Evolutionary conservation across 1,140 invertebrate genomes (phyloP), one percentile per base, ranked within the genome.

Genomic region (Aricia agestis): DNA sequence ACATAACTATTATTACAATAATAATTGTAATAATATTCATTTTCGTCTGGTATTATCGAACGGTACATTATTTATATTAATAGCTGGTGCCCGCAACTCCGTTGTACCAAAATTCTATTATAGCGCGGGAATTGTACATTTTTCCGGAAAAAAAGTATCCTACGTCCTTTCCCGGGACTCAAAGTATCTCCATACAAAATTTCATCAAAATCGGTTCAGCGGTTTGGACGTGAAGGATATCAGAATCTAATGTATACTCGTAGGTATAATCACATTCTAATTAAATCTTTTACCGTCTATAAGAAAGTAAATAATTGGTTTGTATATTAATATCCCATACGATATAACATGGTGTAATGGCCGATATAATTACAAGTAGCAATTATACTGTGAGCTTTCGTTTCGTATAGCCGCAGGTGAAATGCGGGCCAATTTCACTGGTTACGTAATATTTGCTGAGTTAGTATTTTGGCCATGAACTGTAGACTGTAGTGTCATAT

Each of bases 301-400:
- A 13, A 52, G 45, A 52, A 13, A 52, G 45, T 52, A 52, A 52
- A 19, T 19, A 59, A 59, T 19, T 1, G 17, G 25, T 25, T 25
- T 25, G 58, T 17, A 17, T 9, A 59, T 52, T 52, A 52, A 52
- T 52, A 52, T 52, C 45, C 58, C 17, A 19, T 17, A 9, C 57
- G 57, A 17, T 19, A n/a, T n/a, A n/a, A n/a, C 9, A 63, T 63
- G 25, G 59, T 25, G 19, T 63, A 63, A 6, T 19, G 11, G 11
- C 59, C 59, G 59, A 63, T 25, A 25, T 19, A 63, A 63, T 63
- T 63, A 63, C 59, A 19, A 18, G 18, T 19, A 25, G 18, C 59
- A 63, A 19, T 63, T 19, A 63, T 63, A 63, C 7, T 11, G 19
- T 63, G 59, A 63, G 59, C 59, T 63, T 63, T 19, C 59, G 59